These are phyloP conservation scores for Brienomyrus brachyistius DNA, from an alignment of 2,113 vertebrate species.

Conservation along the genomic window DNA sequence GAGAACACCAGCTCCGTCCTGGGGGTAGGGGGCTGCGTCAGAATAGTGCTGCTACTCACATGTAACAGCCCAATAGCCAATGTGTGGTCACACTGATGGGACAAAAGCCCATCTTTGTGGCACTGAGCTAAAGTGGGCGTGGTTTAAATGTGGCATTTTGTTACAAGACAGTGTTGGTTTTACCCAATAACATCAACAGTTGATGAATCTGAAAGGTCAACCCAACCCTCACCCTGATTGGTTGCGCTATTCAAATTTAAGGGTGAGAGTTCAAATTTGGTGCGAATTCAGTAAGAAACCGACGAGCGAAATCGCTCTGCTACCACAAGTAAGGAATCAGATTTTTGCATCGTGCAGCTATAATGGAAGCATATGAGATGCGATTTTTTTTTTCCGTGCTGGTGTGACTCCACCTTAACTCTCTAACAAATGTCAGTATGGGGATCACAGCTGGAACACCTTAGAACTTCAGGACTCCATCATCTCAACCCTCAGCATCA, in stretches of 20 bases:
- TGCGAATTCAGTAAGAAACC: no score
- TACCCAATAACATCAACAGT: background rate
- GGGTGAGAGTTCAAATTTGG: no score
- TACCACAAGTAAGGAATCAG: background rate
- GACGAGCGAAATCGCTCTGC: no score
- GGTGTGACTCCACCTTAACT: background rate
- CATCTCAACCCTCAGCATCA: background rate
- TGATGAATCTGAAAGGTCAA: background rate
- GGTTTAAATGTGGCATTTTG: background rate
- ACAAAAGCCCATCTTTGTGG: background rate
- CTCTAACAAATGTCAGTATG: background rate
- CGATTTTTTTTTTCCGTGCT: background rate
- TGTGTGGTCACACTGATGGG: background rate
- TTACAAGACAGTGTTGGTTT: no score
- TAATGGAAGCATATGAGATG: background rate
- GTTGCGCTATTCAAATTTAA: no score
- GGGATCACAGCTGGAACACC: background rate
- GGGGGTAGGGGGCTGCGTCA: background rate
- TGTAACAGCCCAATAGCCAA: background rate
- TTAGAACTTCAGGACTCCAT: background rate
- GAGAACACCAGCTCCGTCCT: slow-evolving; percentile 89
- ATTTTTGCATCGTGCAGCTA: background rate
- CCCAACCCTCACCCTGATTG: no score
- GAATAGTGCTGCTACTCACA: background rate
- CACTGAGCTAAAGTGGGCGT: background rate